Evolutionary conservation across 2,888 invertebrate genomes (phyloP).

Genomic region (Eupithecia inturbata): DNA sequence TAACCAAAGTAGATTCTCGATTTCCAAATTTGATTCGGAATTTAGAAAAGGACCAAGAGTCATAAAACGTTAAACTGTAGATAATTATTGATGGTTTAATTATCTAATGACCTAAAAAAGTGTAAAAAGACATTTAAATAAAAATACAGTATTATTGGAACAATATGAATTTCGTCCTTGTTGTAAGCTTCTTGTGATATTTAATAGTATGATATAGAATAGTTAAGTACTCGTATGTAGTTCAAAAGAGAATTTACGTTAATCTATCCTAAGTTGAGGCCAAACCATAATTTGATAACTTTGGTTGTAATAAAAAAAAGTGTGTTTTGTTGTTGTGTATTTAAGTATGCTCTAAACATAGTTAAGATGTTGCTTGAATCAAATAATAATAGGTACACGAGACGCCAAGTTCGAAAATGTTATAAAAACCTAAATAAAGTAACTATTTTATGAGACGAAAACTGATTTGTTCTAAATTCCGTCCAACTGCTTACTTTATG

Average conservation of each 20-base stretch:
- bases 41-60: not conserved
- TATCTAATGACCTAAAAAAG: not conserved
- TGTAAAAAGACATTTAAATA: not conserved
- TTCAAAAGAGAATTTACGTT: not conserved
- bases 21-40: not conserved
- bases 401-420: not conserved
- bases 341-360: not conserved
- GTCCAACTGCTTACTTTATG: not conserved
- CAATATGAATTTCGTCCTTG: constrained; percentile 27
- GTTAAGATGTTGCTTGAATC: not conserved
- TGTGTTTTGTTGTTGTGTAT: not conserved
- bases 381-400: not conserved
- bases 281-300: not conserved
- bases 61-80: not conserved
- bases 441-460: not conserved
- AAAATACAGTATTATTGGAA: constrained; percentile 53
- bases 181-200: not conserved
- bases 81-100: not conserved
- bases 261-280: not conserved
- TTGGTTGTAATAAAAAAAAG: not conserved
- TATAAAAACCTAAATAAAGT: constrained; percentile 4
- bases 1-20: not conserved
- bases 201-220: not conserved
- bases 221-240: not conserved
- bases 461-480: not conserved